Conservation (phyloP, 2,888 invertebrate genomes). For the Acrobasis repandana region DNA sequence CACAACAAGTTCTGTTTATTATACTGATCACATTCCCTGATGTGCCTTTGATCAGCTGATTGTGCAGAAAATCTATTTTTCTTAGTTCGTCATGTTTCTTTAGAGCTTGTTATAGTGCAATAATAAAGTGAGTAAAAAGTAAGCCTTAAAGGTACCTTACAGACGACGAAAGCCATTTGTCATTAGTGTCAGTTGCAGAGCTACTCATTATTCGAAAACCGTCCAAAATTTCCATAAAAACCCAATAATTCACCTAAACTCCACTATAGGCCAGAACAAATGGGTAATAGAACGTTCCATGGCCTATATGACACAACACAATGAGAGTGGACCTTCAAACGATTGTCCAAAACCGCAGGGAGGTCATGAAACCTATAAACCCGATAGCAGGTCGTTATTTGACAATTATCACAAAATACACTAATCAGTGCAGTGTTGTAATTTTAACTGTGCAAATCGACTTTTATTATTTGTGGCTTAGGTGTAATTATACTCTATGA, state of each 20-base stretch:
- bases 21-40: too few relatives aligned
- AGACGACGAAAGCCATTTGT: too few relatives aligned
- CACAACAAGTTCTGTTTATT: too few relatives aligned
- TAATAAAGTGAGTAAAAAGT: too few relatives aligned
- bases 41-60: too few relatives aligned
- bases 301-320: constrained; percentile 12
- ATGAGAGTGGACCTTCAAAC: constrained; percentile 4
- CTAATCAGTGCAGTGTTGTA: neutral
- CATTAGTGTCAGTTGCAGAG: too few relatives aligned
- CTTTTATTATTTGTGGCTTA: neutral
- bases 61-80: too few relatives aligned
- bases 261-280: neutral
- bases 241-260: neutral
- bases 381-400: neutral
- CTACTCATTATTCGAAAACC: neutral
- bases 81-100: too few relatives aligned
- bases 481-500: neutral
- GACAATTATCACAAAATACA: neutral
- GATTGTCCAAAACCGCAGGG: neutral
- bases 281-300: neutral
- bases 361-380: neutral
- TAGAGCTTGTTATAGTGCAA: too few relatives aligned
- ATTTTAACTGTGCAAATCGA: neutral
- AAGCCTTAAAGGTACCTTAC: too few relatives aligned
- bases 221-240: neutral